phyloP scores from a whole-genome alignment of 1,140 invertebrate genomes.

The Drosophila kikkawai region DNA sequence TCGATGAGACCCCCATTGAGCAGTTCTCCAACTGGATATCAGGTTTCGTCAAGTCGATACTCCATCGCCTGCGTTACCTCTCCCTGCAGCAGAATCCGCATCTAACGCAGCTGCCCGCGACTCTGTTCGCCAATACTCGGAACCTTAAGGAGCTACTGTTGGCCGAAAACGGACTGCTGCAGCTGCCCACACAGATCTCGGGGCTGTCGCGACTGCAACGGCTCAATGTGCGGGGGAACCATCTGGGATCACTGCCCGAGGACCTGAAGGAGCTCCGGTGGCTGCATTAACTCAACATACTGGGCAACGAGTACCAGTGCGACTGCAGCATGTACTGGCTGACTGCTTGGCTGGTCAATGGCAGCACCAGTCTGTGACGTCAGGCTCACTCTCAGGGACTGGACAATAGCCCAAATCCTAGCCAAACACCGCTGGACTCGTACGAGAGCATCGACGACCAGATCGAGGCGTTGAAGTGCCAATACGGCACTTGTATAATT shows the following conservation, averaged over 20 bases:
- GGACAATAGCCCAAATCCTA: too few relatives aligned
- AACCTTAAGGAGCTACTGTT: slow-evolving; percentile 84
- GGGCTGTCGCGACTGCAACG: slow-evolving; percentile 87
- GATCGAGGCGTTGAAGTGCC: too few relatives aligned
- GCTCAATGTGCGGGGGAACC: slow-evolving; percentile 91
- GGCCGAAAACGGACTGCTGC: slow-evolving; percentile 86
- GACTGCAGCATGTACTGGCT: slow-evolving; percentile 93
- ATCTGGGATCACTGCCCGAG: slow-evolving; percentile 89
- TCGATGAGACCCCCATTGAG: too few relatives aligned
- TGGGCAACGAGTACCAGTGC: slow-evolving; percentile 93
- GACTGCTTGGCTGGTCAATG: too few relatives aligned
- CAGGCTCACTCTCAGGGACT: too few relatives aligned
- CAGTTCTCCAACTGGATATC: too few relatives aligned
- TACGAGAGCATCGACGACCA: too few relatives aligned
- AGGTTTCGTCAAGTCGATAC: too few relatives aligned
- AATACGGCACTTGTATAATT: slow-evolving; percentile 81
- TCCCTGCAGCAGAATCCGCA: slow-evolving; percentile 72
- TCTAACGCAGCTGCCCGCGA: slow-evolving; percentile 54
- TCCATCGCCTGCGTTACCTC: slow-evolving; percentile 65
- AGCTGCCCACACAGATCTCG: slow-evolving; percentile 89
- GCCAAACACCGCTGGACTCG: too few relatives aligned
- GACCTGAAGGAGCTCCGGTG: slow-evolving; percentile 88
- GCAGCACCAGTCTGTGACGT: too few relatives aligned
- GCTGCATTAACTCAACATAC: slow-evolving; percentile 88
- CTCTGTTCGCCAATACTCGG: slow-evolving; percentile 73